Evolutionary conservation across 64 coral and sea anemone species (phyloP).

Genomic region (Stichodactyla helianthus): DNA sequence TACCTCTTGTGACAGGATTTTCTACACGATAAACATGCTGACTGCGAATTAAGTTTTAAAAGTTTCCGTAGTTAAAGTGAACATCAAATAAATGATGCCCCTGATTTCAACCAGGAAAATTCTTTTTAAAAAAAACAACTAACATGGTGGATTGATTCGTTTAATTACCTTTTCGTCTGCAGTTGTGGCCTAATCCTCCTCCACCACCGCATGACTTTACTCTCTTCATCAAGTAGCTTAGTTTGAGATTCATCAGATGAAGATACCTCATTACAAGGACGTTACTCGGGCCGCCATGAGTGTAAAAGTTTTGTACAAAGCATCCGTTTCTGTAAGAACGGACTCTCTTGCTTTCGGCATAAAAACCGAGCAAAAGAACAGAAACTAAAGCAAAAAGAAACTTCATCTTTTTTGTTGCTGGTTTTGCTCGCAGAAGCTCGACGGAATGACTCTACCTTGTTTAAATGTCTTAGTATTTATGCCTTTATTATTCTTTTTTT

Average conservation of each 20-base stretch:
- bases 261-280: not conserved
- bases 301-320: not conserved
- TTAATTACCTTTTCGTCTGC: not conserved
- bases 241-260: not conserved
- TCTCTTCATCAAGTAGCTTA: conserved; percentile 2
- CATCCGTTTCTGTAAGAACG: not conserved
- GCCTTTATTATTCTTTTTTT: too few species aligned
- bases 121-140: too few species aligned
- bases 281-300: not conserved
- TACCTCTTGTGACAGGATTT: too few species aligned
- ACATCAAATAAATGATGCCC: too few species aligned
- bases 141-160: too few species aligned
- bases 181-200: not conserved
- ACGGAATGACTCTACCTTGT: too few species aligned
- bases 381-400: not conserved
- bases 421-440: too few species aligned
- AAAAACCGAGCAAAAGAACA: not conserved
- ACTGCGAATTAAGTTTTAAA: too few species aligned
- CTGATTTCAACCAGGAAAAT: too few species aligned
- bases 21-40: too few species aligned
- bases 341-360: not conserved
- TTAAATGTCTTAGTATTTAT: too few species aligned
- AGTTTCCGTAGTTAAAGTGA: too few species aligned
- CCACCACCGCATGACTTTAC: not conserved
- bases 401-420: not conserved